Base-by-base conservation (phyloP, 2,113 vertebrate genomes). In the Paratilapia polleni region DNA sequence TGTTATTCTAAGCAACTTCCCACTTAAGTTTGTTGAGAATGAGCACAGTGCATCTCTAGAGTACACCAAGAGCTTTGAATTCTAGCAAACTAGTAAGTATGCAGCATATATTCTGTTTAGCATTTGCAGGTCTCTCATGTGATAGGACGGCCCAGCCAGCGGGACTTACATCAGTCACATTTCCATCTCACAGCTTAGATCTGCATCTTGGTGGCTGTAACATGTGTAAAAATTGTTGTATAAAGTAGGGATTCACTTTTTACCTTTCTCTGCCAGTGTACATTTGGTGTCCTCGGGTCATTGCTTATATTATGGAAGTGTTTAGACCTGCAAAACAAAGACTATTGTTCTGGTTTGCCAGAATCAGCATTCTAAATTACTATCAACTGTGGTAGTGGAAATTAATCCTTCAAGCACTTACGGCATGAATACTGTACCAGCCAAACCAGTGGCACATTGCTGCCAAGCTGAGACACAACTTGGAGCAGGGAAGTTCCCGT, bases 311-410 rank as follows among this genome's bases (percentile, higher is more conserved):
- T 8, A 57, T 64, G 57, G 34, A 86, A 52, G 63, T 63, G 10
- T 78, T 80, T 36, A 36, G 59, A 63, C 62, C 87, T 78, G 8
- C 22, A 63, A 83, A 89, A 92, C 89, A 93, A 93, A 91, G 90
- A 78, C 79, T 73, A 91, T 91, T 92, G 92, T 93, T 87, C 83
- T 85, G 19, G 61, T 87, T 66, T 75, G 76, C 82, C 74, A 86
- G 70, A 80, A 81, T 82, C 83, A 89, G 76, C 78, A 87, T 56
- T 89, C 76, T 87, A 70, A 91, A 85, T 88, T 88, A 78, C 81
- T 84, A 73, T 88, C 74, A 86, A 87, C 80, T 83, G 83, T 73
- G 80, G 73, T 54, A 57, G 70, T 82, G 79, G 84, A 89, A 93
- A 90, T 87, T 12, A 91, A 86, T 90, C 83, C 83, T 90, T 89